Evolutionary conservation across 2,113 vertebrate genomes (phyloP).

Genomic region (Pycnonotus jocosus): DNA sequence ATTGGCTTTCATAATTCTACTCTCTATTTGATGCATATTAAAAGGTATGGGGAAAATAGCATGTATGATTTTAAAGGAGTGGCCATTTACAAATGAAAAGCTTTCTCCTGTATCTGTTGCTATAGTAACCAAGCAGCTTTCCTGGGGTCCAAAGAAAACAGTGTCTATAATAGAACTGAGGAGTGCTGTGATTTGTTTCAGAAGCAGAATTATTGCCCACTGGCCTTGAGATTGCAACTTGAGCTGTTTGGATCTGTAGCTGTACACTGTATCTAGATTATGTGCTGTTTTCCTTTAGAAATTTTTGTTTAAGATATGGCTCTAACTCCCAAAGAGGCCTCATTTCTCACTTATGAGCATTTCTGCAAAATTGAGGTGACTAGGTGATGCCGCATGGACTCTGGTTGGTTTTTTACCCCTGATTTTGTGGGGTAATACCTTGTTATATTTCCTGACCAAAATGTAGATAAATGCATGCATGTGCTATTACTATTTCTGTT

Average conservation of each 20-base stretch:
- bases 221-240: not conserved
- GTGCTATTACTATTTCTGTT: not conserved
- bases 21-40: constrained; percentile 10
- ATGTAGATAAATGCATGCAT: not conserved
- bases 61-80: constrained; percentile 43
- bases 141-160: constrained; percentile 36
- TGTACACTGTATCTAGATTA: not conserved
- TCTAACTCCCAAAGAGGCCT: not conserved
- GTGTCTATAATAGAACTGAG: not conserved
- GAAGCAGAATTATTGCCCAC: not conserved
- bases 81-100: constrained; percentile 55
- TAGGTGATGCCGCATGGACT: not conserved
- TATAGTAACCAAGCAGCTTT: constrained; percentile 65
- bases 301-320: not conserved
- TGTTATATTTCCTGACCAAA: not conserved
- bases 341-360: not conserved
- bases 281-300: not conserved
- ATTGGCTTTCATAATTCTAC: not conserved
- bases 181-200: not conserved
- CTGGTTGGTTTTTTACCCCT: not conserved
- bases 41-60: constrained; percentile 19
- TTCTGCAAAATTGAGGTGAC: not conserved
- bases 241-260: not conserved
- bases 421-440: not conserved
- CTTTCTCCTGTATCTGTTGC: constrained; percentile 56